These are phyloP conservation scores for Fulmarus glacialis DNA, from an alignment of 2,113 vertebrate genomes.

Conservation along the genomic window DNA sequence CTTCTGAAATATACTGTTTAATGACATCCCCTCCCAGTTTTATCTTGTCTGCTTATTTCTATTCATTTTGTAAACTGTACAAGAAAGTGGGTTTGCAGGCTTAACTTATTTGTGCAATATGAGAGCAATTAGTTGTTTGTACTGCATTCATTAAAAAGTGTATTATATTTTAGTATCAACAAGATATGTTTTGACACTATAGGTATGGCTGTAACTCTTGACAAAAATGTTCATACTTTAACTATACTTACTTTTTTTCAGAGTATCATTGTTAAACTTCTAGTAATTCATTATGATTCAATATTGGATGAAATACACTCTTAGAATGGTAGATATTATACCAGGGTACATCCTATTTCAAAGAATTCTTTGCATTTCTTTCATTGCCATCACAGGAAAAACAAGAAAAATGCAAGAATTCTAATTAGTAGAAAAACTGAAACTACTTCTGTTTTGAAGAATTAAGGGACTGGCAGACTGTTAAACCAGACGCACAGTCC, in stretches of 20 bases:
- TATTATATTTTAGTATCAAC: background rate
- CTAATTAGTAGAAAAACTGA: background rate
- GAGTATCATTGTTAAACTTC: background rate
- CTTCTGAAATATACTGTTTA: background rate
- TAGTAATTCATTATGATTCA: background rate
- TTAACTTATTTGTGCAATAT: background rate
- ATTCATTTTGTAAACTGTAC: background rate
- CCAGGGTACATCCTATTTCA: background rate
- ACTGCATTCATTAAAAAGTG: background rate
- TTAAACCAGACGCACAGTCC: background rate
- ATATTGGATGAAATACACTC: background rate
- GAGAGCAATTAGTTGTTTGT: background rate
- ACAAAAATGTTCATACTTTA: background rate
- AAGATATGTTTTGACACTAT: background rate
- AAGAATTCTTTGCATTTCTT: background rate
- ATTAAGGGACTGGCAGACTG: background rate
- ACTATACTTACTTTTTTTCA: background rate
- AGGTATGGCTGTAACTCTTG: background rate
- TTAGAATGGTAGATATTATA: background rate
- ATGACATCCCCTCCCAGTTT: background rate
- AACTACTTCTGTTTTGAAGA: background rate
- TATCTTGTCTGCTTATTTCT: background rate
- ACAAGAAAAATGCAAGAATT: background rate
- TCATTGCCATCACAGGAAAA: background rate
- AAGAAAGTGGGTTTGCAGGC: background rate